Conservation (phyloP, 2,113 vertebrate genomes). For the Antechinus stuartii region DNA sequence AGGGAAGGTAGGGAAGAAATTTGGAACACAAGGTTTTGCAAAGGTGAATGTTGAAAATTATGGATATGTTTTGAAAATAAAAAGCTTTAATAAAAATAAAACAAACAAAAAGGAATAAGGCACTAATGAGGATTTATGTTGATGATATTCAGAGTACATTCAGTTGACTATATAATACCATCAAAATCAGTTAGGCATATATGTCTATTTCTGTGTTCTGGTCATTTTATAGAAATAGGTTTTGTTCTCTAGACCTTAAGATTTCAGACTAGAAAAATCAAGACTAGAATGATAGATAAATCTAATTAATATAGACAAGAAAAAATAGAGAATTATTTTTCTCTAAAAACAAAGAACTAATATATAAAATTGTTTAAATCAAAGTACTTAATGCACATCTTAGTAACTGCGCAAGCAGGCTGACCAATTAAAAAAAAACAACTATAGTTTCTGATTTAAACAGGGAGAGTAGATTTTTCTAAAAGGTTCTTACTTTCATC, state of each 20-base stretch:
- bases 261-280: background rate
- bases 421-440: background rate
- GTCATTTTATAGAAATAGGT: background rate
- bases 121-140: background rate
- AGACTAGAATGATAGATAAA: background rate
- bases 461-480: too few relatives aligned
- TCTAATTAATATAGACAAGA: background rate
- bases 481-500: background rate
- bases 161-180: background rate
- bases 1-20: too few relatives aligned
- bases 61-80: too few relatives aligned
- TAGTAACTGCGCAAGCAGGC: background rate
- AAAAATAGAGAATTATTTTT: background rate
- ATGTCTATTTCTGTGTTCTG: background rate
- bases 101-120: background rate
- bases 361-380: background rate
- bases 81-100: too few relatives aligned
- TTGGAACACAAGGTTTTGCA: too few relatives aligned
- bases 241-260: background rate
- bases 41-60: too few relatives aligned
- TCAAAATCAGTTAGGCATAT: background rate
- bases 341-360: background rate
- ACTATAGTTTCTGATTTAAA: background rate
- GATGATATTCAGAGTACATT: background rate
- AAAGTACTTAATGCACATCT: background rate